These are phyloP conservation scores for Simalia tracyae DNA, from an alignment of 2,797 vertebrate genomes.

Conservation along the genomic window DNA sequence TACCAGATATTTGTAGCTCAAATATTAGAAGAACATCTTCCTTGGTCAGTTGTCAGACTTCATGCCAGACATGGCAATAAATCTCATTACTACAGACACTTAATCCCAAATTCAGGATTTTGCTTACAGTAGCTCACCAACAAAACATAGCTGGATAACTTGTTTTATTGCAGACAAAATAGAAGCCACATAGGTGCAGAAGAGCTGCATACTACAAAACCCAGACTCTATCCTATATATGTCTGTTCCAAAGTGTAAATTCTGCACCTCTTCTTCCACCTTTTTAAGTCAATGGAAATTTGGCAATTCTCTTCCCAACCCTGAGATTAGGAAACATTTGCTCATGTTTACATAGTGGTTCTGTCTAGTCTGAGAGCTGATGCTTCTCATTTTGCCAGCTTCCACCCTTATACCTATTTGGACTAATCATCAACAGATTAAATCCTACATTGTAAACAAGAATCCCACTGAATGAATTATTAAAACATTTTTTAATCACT, in stretches of 20 bases:
- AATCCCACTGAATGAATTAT: slow-evolving; percentile 25
- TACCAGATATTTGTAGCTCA: no score
- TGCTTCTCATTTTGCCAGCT: background rate
- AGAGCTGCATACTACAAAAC: background rate
- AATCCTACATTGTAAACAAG: background rate
- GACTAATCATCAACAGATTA: background rate
- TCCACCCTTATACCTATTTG: background rate
- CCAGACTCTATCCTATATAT: background rate
- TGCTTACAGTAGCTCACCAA: background rate
- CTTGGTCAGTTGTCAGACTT: no score
- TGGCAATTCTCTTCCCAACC: background rate
- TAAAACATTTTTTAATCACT: background rate
- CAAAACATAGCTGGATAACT: background rate
- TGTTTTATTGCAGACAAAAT: background rate
- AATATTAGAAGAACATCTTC: no score
- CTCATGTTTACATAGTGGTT: background rate
- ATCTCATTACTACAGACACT: no score
- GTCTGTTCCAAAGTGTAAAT: background rate
- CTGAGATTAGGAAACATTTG: background rate
- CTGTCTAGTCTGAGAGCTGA: background rate
- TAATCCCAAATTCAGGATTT: background rate
- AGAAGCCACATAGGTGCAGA: background rate
- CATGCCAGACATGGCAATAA: no score
- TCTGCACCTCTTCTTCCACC: background rate
- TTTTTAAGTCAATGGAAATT: background rate